These are phyloP conservation scores for Casuarius casuarius DNA, from an alignment of 2,113 vertebrate genomes.

Conservation along the genomic window DNA sequence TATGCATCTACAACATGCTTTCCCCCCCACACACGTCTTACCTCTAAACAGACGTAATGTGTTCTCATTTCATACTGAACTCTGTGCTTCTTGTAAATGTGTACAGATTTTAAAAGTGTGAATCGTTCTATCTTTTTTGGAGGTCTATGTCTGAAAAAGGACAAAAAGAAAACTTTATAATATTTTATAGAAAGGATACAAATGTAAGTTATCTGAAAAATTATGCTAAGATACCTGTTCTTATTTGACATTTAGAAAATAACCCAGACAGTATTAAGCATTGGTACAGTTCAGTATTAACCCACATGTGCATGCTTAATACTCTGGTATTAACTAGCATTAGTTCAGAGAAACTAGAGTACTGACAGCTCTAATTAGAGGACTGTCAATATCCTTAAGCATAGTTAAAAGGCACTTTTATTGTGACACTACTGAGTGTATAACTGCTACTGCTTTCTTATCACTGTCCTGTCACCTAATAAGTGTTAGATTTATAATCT, in stretches of 20 bases:
- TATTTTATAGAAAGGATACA: background rate
- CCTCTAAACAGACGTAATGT: conserved; percentile 88
- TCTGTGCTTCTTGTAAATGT: conserved; percentile 97
- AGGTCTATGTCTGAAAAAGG: conserved; percentile 82
- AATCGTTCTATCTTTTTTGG: conserved; percentile 85
- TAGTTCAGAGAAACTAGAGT: background rate
- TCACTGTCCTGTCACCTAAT: background rate
- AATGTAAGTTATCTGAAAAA: background rate
- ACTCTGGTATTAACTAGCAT: background rate
- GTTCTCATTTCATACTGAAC: conserved; percentile 99
- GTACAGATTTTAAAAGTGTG: conserved; percentile 92
- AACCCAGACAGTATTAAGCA: background rate
- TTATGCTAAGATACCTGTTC: background rate
- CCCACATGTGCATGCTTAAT: background rate
- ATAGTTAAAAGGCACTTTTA: background rate
- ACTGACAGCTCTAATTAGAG: background rate
- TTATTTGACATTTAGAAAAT: background rate
- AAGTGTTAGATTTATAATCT: background rate
- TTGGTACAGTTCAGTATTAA: background rate
- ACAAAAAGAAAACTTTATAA: background rate
- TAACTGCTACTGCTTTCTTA: background rate
- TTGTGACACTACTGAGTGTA: background rate
- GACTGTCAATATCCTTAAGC: background rate
- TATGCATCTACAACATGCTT: background rate
- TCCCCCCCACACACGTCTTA: conserved; percentile 38